A percentile compares a stretch with the other conserved stretches of the same genome.
Evolutionary conservation across 2,888 invertebrate genomes (phyloP).

Genomic region (Harpalus rubripes): DNA sequence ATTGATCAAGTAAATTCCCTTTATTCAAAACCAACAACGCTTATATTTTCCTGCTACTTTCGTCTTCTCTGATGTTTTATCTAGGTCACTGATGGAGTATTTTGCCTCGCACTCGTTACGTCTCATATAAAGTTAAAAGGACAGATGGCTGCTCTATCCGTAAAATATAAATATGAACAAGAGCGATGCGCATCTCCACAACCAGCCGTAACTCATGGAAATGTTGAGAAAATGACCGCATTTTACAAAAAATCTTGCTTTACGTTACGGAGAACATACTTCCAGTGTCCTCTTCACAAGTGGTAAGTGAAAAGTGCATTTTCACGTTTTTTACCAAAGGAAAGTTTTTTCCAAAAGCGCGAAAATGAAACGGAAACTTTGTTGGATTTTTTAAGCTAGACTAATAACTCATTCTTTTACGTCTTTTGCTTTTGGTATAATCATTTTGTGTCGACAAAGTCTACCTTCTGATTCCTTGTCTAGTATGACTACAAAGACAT

Average conservation of each 20-base stretch:
- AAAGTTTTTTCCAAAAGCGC: conserved; percentile 7
- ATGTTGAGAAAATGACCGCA: conserved; percentile 29
- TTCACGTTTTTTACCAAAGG: conserved; percentile 7
- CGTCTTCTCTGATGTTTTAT: conserved; percentile 45
- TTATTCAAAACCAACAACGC: conserved; percentile 51
- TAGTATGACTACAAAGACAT: not conserved
- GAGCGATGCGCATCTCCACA: conserved; percentile 1
- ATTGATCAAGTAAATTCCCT: conserved; percentile 30
- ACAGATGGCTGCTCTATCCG: conserved; percentile 46
- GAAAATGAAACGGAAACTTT: not conserved
- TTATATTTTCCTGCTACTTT: conserved; percentile 44
- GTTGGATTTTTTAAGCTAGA: not conserved
- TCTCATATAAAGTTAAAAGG: conserved; percentile 47
- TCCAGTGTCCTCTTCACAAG: not conserved
- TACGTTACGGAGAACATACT: not conserved
- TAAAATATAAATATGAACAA: conserved; percentile 53
- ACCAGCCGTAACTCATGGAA: conserved; percentile 2
- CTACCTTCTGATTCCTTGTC: not conserved
- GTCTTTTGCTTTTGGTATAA: not conserved
- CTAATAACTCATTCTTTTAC: conserved; percentile 3
- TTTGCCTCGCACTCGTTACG: conserved; percentile 51
- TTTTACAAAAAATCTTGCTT: not conserved
- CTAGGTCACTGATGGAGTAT: conserved; percentile 50
- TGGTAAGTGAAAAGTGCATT: not conserved
- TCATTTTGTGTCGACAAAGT: not conserved